These are phyloP conservation scores for Sparidentex hasta DNA, from an alignment of 2,797 vertebrate genomes.

Conservation along the genomic window DNA sequence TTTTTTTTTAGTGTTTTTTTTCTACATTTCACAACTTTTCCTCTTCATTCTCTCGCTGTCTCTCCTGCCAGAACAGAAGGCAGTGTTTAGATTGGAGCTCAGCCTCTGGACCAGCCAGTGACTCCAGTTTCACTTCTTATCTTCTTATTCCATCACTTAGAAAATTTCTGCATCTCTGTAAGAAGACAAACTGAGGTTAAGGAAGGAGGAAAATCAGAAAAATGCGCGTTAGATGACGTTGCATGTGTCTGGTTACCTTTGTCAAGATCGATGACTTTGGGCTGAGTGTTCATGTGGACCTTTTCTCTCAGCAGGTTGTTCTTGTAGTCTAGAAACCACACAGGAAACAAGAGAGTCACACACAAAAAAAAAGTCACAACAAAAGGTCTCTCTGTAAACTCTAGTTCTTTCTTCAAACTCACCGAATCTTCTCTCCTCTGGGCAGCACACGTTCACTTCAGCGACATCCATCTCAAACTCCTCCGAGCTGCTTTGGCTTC, in stretches of 20 bases:
- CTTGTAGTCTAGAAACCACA: slow-evolving; percentile 90
- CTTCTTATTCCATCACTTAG: slow-evolving; percentile 70
- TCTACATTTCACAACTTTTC: slow-evolving; percentile 24
- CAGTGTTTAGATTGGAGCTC: slow-evolving; percentile 44
- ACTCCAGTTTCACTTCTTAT: slow-evolving; percentile 57
- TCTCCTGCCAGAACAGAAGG: slow-evolving; percentile 38
- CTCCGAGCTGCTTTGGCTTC: slow-evolving; percentile 84
- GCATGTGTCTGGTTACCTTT: slow-evolving; percentile 85
- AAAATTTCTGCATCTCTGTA: slow-evolving; percentile 82
- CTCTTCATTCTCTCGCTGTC: slow-evolving; percentile 3
- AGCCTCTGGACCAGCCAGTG: slow-evolving; percentile 91
- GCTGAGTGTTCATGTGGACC: slow-evolving; percentile 82
- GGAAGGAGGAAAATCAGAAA: background rate
- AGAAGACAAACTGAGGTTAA: slow-evolving; percentile 26
- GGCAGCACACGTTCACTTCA: slow-evolving; percentile 81
- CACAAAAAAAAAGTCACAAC: background rate
- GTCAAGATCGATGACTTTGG: slow-evolving; percentile 94
- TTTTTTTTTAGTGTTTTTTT: slow-evolving; percentile 19
- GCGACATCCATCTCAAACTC: slow-evolving; percentile 86
- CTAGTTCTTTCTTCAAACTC: slow-evolving; percentile 38
- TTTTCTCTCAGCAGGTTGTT: slow-evolving; percentile 97
- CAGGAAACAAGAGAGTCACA: slow-evolving; percentile 11
- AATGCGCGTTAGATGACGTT: background rate
- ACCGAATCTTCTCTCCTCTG: slow-evolving; percentile 90
- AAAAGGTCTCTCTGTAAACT: background rate